Evolutionary conservation across 2,888 invertebrate species (phyloP).

Genomic region (Hoplodrina ambigua): DNA sequence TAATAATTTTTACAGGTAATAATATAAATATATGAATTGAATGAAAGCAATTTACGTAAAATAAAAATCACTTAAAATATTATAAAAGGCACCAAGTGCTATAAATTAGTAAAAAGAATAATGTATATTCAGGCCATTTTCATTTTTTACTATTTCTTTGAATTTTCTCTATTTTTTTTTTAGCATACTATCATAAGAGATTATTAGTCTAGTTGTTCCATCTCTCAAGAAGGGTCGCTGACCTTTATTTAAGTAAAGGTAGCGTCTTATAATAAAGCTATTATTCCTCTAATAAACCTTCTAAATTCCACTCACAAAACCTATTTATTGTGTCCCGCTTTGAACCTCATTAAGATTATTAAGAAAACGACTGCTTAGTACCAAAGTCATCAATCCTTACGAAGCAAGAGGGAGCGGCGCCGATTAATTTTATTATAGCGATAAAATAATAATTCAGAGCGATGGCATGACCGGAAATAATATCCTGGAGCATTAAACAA

Average conservation of each 20-base stretch:
- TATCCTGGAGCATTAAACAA: conserved; percentile 83
- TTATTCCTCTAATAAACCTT: conserved; percentile 23
- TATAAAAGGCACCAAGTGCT: no score
- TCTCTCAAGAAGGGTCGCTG: not conserved
- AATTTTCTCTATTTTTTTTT: no score
- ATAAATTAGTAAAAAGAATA: no score
- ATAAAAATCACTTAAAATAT: no score
- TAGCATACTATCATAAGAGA: no score
- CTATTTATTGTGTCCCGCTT: conserved; percentile 41
- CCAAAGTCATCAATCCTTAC: conserved; percentile 60
- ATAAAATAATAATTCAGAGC: conserved; percentile 84
- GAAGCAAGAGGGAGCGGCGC: conserved; percentile 56
- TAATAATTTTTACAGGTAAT: no score
- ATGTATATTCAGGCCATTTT: no score
- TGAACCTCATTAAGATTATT: conserved; percentile 55
- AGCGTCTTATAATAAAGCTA: conserved; percentile 12
- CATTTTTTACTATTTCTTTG: no score
- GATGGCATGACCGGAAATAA: conserved; percentile 88
- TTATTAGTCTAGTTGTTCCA: not conserved
- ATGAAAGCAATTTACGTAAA: no score
- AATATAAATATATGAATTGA: no score
- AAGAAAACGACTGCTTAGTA: conserved; percentile 52
- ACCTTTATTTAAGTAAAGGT: not conserved
- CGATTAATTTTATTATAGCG: conserved; percentile 80
- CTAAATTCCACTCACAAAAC: conserved; percentile 28